Conservation (phyloP, 2,797 vertebrate genomes). For the Triplophysa bombifrons region DNA sequence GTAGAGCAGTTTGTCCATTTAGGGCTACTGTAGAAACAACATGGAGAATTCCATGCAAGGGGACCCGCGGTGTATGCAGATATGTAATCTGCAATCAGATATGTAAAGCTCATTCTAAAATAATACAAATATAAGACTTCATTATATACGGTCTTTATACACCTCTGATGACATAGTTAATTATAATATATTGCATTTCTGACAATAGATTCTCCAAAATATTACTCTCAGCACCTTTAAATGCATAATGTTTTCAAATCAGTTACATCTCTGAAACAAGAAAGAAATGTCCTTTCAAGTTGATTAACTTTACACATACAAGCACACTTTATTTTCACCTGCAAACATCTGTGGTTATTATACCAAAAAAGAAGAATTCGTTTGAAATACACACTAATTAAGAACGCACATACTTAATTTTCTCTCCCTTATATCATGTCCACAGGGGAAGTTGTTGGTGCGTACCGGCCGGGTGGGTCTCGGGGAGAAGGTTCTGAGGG, state of each 20-base stretch:
- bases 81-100: no score
- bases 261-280: not conserved
- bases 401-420: not conserved
- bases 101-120: no score
- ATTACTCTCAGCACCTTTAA: no score
- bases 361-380: not conserved
- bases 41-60: no score
- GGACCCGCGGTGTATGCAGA: no score
- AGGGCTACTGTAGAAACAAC: no score
- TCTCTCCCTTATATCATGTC: not conserved
- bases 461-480: constrained; percentile 82
- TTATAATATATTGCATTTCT: no score
- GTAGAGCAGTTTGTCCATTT: no score
- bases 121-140: no score
- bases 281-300: not conserved
- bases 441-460: constrained; percentile 86
- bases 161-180: no score
- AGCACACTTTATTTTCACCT: not conserved
- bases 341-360: not conserved
- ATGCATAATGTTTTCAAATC: not conserved
- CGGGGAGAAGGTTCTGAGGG: constrained; percentile 91
- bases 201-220: no score
- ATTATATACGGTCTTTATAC: no score
- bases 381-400: not conserved
- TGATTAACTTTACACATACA: constrained; percentile 18